Evolutionary conservation across 2,797 vertebrate genomes (phyloP).

Genomic region (Sphenopsis melanotis): DNA sequence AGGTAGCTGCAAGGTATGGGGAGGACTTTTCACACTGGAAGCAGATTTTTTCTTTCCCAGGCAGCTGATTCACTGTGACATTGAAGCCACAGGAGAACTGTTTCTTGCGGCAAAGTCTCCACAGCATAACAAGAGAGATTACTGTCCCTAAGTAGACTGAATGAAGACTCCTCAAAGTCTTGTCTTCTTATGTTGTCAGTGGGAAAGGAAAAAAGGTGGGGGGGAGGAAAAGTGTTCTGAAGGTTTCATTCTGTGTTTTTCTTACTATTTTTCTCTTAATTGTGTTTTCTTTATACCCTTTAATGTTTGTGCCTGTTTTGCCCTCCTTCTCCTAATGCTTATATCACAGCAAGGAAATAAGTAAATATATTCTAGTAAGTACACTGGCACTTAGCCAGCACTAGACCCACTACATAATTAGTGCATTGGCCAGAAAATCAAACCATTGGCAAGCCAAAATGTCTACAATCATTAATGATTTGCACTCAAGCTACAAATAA

Average conservation of each 20-base stretch:
- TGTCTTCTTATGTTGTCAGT: not conserved
- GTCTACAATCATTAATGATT: not conserved
- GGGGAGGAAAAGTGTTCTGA: not conserved
- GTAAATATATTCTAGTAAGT: not conserved
- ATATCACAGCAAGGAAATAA: not conserved
- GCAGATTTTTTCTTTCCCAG: not conserved
- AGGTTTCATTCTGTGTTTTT: not conserved
- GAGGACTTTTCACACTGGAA: not conserved
- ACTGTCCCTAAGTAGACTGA: not conserved
- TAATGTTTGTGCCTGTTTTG: not conserved
- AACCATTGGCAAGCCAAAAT: not conserved
- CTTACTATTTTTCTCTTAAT: not conserved
- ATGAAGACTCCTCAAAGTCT: not conserved
- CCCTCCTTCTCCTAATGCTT: not conserved
- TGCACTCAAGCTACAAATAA: not conserved
- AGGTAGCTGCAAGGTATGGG: not conserved
- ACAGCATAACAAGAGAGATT: not conserved
- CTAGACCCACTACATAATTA: not conserved
- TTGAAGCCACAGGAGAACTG: not conserved
- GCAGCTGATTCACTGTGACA: not conserved
- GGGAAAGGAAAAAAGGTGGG: not conserved
- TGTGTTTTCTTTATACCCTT: not conserved
- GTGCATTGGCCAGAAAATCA: not conserved
- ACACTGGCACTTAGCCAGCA: not conserved
- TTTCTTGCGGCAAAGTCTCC: not conserved